A percentile compares a stretch with the other conserved stretches of the same genome.
Evolutionary conservation across 2,888 invertebrate species (phyloP).

Genomic region (Thereva unica): DNA sequence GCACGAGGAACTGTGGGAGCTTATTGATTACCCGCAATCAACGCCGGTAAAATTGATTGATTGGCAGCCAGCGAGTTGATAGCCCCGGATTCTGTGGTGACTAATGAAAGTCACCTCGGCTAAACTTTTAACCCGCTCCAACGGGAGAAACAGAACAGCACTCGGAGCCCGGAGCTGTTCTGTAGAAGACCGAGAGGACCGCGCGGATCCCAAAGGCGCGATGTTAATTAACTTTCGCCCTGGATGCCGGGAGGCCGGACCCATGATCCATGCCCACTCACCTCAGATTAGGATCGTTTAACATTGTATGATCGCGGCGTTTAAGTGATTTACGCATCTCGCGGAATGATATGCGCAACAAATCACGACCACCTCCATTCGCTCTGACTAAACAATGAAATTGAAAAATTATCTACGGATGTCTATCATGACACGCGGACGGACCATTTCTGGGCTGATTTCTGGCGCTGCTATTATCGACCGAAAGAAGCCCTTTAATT

Average conservation of each 20-base stretch:
- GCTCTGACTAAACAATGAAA: constrained; percentile 28
- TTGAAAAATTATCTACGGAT: constrained; percentile 35
- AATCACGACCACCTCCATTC: constrained; percentile 9
- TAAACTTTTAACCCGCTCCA: background rate
- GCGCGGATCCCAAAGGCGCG: constrained; percentile 26
- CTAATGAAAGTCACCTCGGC: constrained; percentile 16
- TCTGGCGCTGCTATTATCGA: background rate
- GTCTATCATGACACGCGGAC: constrained; percentile 24
- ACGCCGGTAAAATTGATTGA: constrained; percentile 28
- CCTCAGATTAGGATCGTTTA: constrained; percentile 27
- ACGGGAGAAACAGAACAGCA: too few species aligned
- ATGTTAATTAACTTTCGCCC: constrained; percentile 36
- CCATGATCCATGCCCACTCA: constrained; percentile 20
- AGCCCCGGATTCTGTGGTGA: constrained; percentile 14
- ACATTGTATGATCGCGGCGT: constrained; percentile 21
- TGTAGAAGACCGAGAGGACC: constrained; percentile 11
- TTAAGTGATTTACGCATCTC: constrained; percentile 30
- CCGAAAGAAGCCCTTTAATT: constrained; percentile 10
- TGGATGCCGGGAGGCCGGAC: constrained; percentile 24
- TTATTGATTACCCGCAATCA: constrained; percentile 34
- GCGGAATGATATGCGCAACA: constrained; percentile 22
- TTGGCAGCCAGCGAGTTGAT: constrained; percentile 21
- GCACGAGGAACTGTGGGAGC: constrained; percentile 8
- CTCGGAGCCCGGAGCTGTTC: background rate
- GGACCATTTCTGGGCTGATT: constrained; percentile 27